phyloP scores from a whole-genome alignment of 2,113 vertebrate species.

The Zapus hudsonius region DNA sequence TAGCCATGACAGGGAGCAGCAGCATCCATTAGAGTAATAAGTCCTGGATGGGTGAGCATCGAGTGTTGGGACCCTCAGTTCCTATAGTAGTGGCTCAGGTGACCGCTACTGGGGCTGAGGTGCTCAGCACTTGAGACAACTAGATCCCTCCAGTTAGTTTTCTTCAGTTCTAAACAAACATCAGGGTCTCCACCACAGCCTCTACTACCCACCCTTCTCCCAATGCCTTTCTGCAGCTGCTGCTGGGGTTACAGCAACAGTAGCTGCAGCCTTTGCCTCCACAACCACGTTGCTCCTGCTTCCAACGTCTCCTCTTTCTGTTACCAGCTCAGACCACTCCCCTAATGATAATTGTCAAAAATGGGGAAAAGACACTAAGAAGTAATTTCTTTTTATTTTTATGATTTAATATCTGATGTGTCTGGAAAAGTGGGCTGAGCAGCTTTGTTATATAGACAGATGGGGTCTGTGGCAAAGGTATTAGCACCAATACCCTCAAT shows the following conservation, averaged over 20 bases:
- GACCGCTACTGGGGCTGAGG: neutral
- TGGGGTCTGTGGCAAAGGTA: neutral
- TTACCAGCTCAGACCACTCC: neutral
- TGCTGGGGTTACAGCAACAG: neutral
- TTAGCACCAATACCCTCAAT: neutral
- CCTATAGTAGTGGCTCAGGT: neutral
- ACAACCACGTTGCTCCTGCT: neutral
- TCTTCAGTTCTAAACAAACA: neutral
- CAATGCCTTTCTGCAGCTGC: neutral
- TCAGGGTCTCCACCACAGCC: neutral
- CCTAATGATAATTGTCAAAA: neutral
- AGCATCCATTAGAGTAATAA: neutral
- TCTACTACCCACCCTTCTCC: neutral
- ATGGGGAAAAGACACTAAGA: neutral
- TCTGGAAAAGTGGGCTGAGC: neutral
- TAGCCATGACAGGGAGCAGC: neutral
- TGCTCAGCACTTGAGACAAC: fast-evolving
- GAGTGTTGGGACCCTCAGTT: neutral
- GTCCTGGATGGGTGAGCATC: neutral
- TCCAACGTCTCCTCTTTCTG: neutral
- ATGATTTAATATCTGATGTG: no score
- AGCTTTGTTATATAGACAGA: neutral
- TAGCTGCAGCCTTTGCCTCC: neutral
- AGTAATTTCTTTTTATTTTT: neutral
- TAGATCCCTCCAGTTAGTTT: neutral